Evolutionary conservation across 1,140 invertebrate species (phyloP), one percentile per base, ranked within the genome.

Genomic region (Panulirus ornatus): DNA sequence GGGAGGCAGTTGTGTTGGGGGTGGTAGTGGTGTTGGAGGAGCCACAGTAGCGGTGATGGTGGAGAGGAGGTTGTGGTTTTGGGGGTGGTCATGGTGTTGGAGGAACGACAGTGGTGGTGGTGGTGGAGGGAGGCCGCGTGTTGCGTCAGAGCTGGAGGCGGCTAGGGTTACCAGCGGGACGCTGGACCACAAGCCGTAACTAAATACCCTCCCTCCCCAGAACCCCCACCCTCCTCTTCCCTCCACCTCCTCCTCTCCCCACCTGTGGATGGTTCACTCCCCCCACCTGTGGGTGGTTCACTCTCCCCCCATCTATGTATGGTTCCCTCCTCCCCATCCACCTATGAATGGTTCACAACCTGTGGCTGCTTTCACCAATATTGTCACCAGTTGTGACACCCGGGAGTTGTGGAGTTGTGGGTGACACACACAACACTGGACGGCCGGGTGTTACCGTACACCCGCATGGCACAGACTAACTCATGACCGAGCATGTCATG

Each of bases 11-110:
- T 34, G 0, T 75, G 11, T 34, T 75, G 34, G 1, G 75, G 5
- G 44, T n/a, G 36, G n/a, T 58, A 34, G 76, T 58, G 11, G 78
- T 58, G 78, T 27, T 81, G 47, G 38, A 27, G 27, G n/a, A 51
- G 47, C 19, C 42, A 30, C 34, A 27, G 47, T 54, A 14, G 44
- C n/a, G 8, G 75, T 78, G 16, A 5, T 76, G 30, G 73, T 76
- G 73, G 73, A 40, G 73, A 19, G 30, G 16, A 16, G 36, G 76
- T 51, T 22, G 76, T 30, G 16, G 34, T 42, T 14, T 36, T 76
- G 73, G 73, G 3, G 30, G 30, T 34, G 70, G 30, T 40, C 8
- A 27, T 34, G 27, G 30, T 36, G 19, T 14, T 42, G 38, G 73
- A 6, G 42, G 73, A 3, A 5, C 22, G 30, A 40, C 2, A 42